Evolutionary conservation across 1,140 invertebrate genomes (phyloP).

Genomic region (Pseudomyrmex dendroicus): DNA sequence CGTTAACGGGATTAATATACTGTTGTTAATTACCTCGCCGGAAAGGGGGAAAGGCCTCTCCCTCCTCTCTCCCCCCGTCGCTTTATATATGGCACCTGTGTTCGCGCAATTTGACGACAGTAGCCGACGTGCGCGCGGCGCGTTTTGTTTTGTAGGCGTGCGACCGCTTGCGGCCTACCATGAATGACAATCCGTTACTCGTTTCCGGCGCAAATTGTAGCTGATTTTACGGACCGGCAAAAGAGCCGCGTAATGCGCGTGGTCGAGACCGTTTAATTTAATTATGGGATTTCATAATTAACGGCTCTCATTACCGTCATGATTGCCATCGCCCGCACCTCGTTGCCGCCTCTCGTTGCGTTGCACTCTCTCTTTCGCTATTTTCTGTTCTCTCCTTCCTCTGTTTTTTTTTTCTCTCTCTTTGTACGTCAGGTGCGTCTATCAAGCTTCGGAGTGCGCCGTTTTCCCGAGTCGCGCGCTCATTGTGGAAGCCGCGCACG

Average conservation of each 20-base stretch:
- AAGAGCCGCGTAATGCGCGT: constrained; percentile 56
- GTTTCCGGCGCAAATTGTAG: constrained; percentile 67
- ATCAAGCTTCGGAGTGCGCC: constrained; percentile 29
- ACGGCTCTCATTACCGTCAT: constrained; percentile 71
- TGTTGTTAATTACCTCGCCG: constrained; percentile 62
- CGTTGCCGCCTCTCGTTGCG: not conserved
- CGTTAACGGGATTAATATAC: constrained; percentile 52
- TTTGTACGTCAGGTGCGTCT: not conserved
- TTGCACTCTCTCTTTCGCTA: not conserved
- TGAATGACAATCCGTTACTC: constrained; percentile 69
- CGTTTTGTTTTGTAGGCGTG: constrained; percentile 55
- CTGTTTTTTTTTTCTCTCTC: not conserved
- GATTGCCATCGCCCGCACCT: constrained; percentile 55
- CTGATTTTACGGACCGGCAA: constrained; percentile 70
- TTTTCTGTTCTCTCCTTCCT: not conserved
- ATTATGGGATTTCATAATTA: constrained; percentile 75
- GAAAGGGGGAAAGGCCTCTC: not conserved
- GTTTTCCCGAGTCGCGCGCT: not conserved
- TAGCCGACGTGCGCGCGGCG: not conserved
- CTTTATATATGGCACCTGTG: constrained; percentile 53
- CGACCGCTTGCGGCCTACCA: constrained; percentile 58
- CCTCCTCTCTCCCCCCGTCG: not conserved
- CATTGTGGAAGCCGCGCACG: constrained; percentile 27
- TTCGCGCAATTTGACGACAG: constrained; percentile 48
- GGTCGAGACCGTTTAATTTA: constrained; percentile 71